A percentile compares a stretch with the other conserved stretches of the same genome.
Evolutionary conservation across 1,140 invertebrate genomes (phyloP).

Genomic region (Drosophila lini): DNA sequence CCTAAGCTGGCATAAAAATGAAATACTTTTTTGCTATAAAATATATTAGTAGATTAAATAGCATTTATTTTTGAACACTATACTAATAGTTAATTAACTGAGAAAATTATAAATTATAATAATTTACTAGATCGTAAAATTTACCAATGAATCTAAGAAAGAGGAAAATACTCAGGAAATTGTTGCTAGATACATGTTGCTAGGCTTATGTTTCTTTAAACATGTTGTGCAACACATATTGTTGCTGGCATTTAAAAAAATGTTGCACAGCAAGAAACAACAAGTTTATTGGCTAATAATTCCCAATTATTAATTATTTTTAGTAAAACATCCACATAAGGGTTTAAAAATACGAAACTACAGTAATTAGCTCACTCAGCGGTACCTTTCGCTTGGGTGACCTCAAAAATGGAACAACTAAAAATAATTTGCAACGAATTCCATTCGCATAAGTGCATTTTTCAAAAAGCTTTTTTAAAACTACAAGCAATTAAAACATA

Average conservation of each 20-base stretch:
- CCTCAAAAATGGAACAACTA: not conserved
- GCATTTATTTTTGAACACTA: not conserved
- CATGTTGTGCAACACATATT: not conserved
- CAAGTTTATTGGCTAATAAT: not conserved
- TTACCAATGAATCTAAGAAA: too few species aligned
- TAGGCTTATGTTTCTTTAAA: not conserved
- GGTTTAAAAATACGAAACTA: not conserved
- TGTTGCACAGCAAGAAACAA: not conserved
- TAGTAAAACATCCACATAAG: not conserved
- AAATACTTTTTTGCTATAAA: constrained; percentile 1
- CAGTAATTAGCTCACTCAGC: not conserved
- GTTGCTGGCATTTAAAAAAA: not conserved
- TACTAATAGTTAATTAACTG: not conserved
- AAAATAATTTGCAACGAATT: constrained; percentile 5
- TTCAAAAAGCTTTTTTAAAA: not conserved
- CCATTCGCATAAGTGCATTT: constrained; percentile 3
- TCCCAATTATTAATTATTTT: not conserved
- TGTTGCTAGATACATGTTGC: not conserved
- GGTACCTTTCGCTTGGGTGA: not conserved
- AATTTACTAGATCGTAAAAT: not conserved
- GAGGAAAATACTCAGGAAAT: not conserved
- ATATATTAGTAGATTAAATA: not conserved
- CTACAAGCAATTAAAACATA: not conserved
- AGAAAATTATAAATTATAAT: not conserved
- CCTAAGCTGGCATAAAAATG: not conserved